Evolutionary conservation across 2,113 vertebrate genomes (phyloP), one percentile per base, ranked within the genome.

Genomic region (Oreochromis niloticus): DNA sequence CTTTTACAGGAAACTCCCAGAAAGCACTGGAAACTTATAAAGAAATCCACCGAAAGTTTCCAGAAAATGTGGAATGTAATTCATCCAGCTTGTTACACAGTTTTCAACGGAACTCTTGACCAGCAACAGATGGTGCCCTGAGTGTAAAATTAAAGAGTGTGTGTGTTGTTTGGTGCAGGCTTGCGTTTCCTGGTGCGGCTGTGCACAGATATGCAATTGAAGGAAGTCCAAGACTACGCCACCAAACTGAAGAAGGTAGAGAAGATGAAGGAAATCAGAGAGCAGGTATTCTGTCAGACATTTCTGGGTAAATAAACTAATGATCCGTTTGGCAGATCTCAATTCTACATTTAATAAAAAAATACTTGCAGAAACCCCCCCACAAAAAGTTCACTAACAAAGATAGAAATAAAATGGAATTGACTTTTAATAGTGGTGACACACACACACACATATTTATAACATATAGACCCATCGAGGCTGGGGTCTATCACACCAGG

Each of bases 21-120:
- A 98, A 97, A 96, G 97, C 99, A 66, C 95, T 99, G 89, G 97
- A 99, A 90, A 99, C 97, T 4, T 99, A 99, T 59, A 99, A 98
- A 95, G 96, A 97, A 19, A 98, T 99, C 94, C 98, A 99, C 89
- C 96, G 95, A 93, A 98, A 96, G 94, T 99, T 99, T 94, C 98
- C 98, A 16, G 99, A 99, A 89, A 99, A 98, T 57, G 95, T 97
- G 50, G 98, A 99, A 96, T 99, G 98, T 99, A 98, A 97, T 27
- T 56, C 16, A 24, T 57, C 41, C 3, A 17, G 4, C 63, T 83
- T 66, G 9, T 63, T 61, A 5, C 11, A 3, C 7, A 61, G 1
- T 19, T 32, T 78, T 50, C 2, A 46, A 6, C n/a, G 30, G 11
- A 59, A 16, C 10, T 84, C 4, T 43, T 73, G 7, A 84, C 34